phyloP scores from a whole-genome alignment of 2,888 invertebrate species.

The Parnassius smintheus region DNA sequence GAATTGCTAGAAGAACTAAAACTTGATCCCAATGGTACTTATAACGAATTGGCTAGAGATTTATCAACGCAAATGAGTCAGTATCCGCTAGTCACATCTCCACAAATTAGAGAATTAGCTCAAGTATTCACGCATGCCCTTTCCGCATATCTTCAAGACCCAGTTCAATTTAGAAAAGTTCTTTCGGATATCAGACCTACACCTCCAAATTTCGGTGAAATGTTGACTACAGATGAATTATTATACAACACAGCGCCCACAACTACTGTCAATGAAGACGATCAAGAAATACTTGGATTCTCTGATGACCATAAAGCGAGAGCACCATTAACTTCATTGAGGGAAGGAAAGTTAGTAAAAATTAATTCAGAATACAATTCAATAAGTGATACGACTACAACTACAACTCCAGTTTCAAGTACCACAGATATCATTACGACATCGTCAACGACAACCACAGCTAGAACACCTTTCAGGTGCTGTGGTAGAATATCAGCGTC shows the following conservation, averaged over 20 bases:
- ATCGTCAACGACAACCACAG: conserved; percentile 49
- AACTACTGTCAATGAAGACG: conserved; percentile 83
- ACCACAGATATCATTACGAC: conserved; percentile 45
- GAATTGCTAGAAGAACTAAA: conserved; percentile 66
- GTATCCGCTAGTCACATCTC: conserved; percentile 80
- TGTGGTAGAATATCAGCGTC: conserved; percentile 73
- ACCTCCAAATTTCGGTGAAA: conserved; percentile 83
- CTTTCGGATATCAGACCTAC: conserved; percentile 90
- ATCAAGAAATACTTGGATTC: conserved; percentile 89
- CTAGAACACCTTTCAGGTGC: conserved; percentile 63
- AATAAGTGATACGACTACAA: conserved; percentile 45
- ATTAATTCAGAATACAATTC: conserved; percentile 50
- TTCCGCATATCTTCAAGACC: conserved; percentile 90
- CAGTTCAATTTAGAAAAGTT: conserved; percentile 88
- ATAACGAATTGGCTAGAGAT: conserved; percentile 75
- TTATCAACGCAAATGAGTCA: conserved; percentile 83
- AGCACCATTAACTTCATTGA: conserved; percentile 45
- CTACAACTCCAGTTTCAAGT: conserved; percentile 46
- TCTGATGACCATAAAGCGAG: conserved; percentile 82
- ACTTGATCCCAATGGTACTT: conserved; percentile 65
- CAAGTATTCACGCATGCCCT: conserved; percentile 92
- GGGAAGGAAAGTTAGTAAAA: conserved; percentile 71
- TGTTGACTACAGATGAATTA: conserved; percentile 61
- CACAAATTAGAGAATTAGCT: conserved; percentile 89
- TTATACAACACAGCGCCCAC: conserved; percentile 77